These are phyloP conservation scores for Tethya wilhelma DNA, from an alignment of 37 sponge, comb jelly and placozoan species.

Conservation along the genomic window DNA sequence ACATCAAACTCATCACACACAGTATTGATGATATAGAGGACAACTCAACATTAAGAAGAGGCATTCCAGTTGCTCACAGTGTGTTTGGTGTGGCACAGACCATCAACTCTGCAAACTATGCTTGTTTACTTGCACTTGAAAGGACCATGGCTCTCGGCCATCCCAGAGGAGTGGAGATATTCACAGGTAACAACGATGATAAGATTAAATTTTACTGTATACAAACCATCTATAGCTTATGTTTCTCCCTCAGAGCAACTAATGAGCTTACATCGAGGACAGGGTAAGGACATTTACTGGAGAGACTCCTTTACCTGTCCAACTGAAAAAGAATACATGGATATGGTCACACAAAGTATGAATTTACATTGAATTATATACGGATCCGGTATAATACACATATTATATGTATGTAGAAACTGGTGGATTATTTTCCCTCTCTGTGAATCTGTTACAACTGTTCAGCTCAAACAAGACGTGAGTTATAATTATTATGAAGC, in stretches of 20 bases:
- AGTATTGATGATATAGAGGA: conserved; percentile 95
- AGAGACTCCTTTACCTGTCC: conserved; percentile 89
- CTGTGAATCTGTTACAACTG: conserved; percentile 92
- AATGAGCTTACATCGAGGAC: conserved; percentile 86
- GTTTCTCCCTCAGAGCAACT: conserved; percentile 40
- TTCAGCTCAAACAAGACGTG: conserved; percentile 83
- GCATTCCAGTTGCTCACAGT: conserved; percentile 90
- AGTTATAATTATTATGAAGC: conserved; percentile 1
- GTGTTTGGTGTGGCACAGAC: conserved; percentile 85
- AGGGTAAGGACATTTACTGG: conserved; percentile 97
- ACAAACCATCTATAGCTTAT: not conserved
- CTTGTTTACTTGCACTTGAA: conserved; percentile 88
- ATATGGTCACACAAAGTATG: conserved; percentile 90
- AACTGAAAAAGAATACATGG: conserved; percentile 88
- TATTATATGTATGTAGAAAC: conserved; percentile 53
- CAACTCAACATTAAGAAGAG: conserved; percentile 84
- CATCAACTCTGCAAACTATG: conserved; percentile 91
- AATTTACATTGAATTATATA: too few species aligned
- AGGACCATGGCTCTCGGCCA: conserved; percentile 55
- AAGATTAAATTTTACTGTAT: too few species aligned
- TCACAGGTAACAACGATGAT: conserved; percentile 49
- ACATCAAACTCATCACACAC: too few species aligned
- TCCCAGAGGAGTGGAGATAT: conserved; percentile 71
- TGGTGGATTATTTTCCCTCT: conserved; percentile 90
- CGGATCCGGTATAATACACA: not conserved